Evolutionary conservation across 2,113 vertebrate species (phyloP).

Genomic region (Pangasianodon gigas): DNA sequence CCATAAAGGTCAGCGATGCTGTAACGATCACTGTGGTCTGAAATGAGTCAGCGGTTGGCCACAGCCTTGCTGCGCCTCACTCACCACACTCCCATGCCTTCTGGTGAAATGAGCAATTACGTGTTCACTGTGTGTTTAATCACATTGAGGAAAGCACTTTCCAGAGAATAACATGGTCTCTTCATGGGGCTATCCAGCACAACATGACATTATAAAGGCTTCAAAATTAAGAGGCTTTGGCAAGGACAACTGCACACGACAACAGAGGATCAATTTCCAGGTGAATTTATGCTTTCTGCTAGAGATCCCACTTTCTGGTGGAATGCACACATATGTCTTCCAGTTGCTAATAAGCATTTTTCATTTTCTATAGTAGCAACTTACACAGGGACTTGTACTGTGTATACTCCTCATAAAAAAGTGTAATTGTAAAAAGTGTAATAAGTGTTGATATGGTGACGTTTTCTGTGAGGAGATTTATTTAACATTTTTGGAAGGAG

Average conservation of each 20-base stretch:
- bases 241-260: neutral
- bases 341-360: neutral
- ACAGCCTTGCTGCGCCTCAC: neutral
- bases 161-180: neutral
- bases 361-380: too few relatives aligned
- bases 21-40: neutral
- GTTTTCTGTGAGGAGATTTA: too few relatives aligned
- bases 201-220: neutral
- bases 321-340: neutral
- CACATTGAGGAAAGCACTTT: neutral
- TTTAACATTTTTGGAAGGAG: neutral
- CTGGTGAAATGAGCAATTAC: slow-evolving; percentile 18
- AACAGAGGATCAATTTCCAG: neutral
- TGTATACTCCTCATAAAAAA: neutral
- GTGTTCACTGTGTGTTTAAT: slow-evolving; percentile 12
- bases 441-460: too few relatives aligned
- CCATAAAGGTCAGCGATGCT: neutral
- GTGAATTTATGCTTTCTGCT: neutral
- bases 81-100: neutral
- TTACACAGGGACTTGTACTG: neutral
- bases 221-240: neutral
- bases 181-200: neutral
- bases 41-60: slow-evolving; percentile 7
- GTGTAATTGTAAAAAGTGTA: too few relatives aligned
- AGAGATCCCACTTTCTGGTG: neutral